Evolutionary conservation across 2,797 vertebrate genomes (phyloP).

Genomic region (Bovichtus diacanthus): DNA sequence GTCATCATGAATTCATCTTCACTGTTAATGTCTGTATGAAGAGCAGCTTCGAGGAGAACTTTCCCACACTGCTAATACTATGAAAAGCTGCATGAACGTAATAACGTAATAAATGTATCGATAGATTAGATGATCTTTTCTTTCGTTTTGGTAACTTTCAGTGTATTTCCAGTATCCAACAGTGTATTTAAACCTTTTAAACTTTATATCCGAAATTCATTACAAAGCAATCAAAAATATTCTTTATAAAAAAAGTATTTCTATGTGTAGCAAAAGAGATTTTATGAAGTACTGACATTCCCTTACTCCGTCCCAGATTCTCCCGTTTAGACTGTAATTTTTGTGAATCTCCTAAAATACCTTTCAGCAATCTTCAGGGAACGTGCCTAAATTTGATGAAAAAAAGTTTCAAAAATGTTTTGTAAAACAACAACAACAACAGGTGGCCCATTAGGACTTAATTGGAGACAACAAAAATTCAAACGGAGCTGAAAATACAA

Average conservation of each 20-base stretch:
- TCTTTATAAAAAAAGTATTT: background rate
- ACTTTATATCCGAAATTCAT: background rate
- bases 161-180: background rate
- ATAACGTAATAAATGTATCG: background rate
- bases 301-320: background rate
- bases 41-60: slow-evolving; percentile 4
- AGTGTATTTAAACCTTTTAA: background rate
- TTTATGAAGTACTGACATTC: background rate
- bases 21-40: background rate
- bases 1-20: slow-evolving; percentile 16
- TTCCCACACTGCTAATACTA: background rate
- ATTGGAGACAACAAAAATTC: too few relatives aligned
- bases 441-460: too few relatives aligned
- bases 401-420: too few relatives aligned
- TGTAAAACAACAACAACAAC: too few relatives aligned
- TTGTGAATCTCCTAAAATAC: background rate
- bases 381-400: too few relatives aligned
- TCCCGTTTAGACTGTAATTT: too few relatives aligned
- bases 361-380: background rate
- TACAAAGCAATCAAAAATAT: background rate
- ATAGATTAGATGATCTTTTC: background rate
- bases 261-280: background rate
- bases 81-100: background rate
- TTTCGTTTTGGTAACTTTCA: background rate
- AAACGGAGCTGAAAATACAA: too few relatives aligned